Conservation (phyloP, 2,797 vertebrate species). For the Octomys mimax region DNA sequence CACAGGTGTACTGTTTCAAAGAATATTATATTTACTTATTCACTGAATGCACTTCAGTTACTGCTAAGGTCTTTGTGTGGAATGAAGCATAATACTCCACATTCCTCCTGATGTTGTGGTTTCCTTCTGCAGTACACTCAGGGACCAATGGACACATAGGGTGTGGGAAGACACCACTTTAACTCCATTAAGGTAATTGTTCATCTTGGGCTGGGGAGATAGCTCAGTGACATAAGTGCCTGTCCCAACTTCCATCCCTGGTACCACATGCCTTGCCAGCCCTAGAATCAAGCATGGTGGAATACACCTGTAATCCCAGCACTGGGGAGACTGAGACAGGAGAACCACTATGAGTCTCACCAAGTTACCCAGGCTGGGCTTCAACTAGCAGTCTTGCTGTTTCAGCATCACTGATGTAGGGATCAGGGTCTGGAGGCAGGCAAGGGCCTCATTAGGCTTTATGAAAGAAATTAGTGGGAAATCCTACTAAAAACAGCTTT, state of each 20-base stretch:
- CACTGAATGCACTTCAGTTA: neutral
- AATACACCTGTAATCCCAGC: neutral
- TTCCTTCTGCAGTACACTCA: neutral
- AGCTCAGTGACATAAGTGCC: too few relatives aligned
- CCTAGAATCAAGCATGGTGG: neutral
- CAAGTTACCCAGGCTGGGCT: neutral
- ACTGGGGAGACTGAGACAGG: neutral
- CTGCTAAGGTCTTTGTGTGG: neutral
- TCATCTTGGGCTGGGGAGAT: neutral
- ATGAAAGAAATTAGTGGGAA: neutral
- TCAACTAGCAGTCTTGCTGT: neutral
- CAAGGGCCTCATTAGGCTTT: neutral
- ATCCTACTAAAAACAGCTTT: neutral
- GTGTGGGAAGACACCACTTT: neutral
- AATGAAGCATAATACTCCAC: neutral
- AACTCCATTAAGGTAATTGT: neutral
- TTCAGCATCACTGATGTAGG: neutral
- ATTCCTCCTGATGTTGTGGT: neutral
- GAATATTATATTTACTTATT: neutral
- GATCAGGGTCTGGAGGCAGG: neutral
- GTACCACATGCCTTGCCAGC: too few relatives aligned
- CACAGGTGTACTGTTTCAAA: neutral
- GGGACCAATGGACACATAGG: neutral
- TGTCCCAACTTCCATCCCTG: too few relatives aligned
- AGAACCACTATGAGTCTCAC: neutral